Percentiles rank a stretch among this genome's conserved stretches.
Conservation (phyloP, 2,797 vertebrate genomes). For the Oryzias sinensis region DNA sequence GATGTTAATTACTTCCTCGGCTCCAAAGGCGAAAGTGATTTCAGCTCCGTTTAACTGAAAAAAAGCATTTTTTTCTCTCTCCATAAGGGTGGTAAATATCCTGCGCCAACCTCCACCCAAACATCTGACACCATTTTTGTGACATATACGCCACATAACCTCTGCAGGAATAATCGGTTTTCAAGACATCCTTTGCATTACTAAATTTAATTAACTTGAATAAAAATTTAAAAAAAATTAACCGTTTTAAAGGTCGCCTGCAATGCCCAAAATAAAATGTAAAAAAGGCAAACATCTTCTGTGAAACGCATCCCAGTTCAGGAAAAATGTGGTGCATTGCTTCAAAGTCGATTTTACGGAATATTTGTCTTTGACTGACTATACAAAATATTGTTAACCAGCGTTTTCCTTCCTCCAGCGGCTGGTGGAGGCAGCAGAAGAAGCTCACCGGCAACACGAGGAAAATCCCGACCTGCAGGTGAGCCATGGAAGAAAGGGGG, state of each 20-base stretch:
- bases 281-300: too few relatives aligned
- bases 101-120: conserved; percentile 38
- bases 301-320: too few relatives aligned
- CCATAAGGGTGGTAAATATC: conserved; percentile 14
- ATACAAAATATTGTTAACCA: neutral
- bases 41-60: conserved; percentile 46
- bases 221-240: too few relatives aligned
- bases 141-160: too few relatives aligned
- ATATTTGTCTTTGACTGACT: too few relatives aligned
- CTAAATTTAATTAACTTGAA: too few relatives aligned
- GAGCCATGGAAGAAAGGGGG: conserved; percentile 28
- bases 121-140: neutral
- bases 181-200: too few relatives aligned
- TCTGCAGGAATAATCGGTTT: too few relatives aligned
- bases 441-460: conserved; percentile 94
- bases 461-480: conserved; percentile 97
- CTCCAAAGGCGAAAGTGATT: conserved; percentile 34
- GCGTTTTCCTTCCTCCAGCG: conserved; percentile 71
- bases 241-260: too few relatives aligned
- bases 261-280: too few relatives aligned
- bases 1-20: conserved; percentile 73
- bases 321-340: too few relatives aligned
- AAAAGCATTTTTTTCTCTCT: conserved; percentile 16
- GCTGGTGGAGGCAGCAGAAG: conserved; percentile 95
- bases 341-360: too few relatives aligned